phyloP scores from a whole-genome alignment of 2,888 invertebrate genomes.

The Tenodera sinensis region DNA sequence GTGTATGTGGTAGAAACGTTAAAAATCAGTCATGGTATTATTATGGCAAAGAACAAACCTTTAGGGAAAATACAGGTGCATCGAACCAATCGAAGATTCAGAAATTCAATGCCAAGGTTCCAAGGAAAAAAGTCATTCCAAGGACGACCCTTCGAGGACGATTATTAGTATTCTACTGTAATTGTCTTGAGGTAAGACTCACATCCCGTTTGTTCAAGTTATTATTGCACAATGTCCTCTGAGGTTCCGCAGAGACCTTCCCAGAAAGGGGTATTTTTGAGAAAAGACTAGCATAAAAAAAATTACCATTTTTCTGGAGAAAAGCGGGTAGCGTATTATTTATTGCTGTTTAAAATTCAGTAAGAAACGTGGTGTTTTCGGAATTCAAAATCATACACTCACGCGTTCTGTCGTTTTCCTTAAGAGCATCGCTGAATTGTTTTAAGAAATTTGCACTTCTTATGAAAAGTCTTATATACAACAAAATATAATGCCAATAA shows the following conservation, averaged over 20 bases:
- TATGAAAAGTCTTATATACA: no score
- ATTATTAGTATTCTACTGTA: neutral
- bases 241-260: neutral
- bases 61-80: no score
- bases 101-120: no score
- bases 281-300: neutral
- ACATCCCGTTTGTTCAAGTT: neutral
- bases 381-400: neutral
- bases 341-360: neutral
- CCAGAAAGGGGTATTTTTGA: neutral
- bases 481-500: no score
- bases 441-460: neutral
- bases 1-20: no score
- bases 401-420: neutral
- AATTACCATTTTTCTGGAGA: neutral
- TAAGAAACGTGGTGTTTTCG: neutral
- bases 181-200: neutral
- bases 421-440: neutral
- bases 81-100: no score
- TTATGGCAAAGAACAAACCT: no score
- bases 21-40: no score
- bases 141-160: neutral
- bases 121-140: no score
- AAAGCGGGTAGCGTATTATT: neutral
- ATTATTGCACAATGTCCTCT: neutral